Evolutionary conservation across 2,888 invertebrate species (phyloP).

Genomic region (Cephus nigrinus): DNA sequence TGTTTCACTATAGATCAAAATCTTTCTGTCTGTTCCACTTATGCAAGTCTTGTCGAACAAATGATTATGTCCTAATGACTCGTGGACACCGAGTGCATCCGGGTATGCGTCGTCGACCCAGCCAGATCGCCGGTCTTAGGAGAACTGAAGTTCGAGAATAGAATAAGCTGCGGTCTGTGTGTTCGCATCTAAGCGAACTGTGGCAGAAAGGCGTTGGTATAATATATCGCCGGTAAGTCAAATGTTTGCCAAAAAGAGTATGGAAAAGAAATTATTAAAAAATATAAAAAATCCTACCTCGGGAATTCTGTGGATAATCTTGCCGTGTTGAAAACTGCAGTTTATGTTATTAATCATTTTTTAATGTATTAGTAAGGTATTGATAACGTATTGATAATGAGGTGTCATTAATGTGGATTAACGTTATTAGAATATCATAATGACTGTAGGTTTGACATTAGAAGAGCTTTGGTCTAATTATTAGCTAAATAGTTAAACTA

Average conservation of each 20-base stretch:
- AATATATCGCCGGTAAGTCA: background rate
- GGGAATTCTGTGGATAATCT: too few relatives aligned
- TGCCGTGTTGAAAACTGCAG: background rate
- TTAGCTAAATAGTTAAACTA: too few relatives aligned
- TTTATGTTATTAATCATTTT: background rate
- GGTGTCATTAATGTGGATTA: background rate
- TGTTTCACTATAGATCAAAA: background rate
- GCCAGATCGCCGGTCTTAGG: slow-evolving; percentile 29
- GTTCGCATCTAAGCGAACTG: background rate
- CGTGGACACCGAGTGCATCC: background rate
- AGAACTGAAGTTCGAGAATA: slow-evolving; percentile 33
- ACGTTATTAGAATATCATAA: background rate
- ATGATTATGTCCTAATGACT: background rate
- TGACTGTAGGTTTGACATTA: background rate
- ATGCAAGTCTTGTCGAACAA: background rate
- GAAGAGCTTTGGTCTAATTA: background rate
- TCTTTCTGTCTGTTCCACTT: background rate
- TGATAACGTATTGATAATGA: background rate
- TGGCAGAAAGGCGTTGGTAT: background rate
- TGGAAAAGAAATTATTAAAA: background rate
- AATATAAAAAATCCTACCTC: too few relatives aligned
- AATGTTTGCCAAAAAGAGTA: background rate
- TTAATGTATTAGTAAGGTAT: background rate
- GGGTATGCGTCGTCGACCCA: slow-evolving; percentile 9
- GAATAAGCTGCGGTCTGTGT: background rate